phyloP scores from a whole-genome alignment of 2,113 vertebrate genomes.

The Ariopsis seemanni region DNA sequence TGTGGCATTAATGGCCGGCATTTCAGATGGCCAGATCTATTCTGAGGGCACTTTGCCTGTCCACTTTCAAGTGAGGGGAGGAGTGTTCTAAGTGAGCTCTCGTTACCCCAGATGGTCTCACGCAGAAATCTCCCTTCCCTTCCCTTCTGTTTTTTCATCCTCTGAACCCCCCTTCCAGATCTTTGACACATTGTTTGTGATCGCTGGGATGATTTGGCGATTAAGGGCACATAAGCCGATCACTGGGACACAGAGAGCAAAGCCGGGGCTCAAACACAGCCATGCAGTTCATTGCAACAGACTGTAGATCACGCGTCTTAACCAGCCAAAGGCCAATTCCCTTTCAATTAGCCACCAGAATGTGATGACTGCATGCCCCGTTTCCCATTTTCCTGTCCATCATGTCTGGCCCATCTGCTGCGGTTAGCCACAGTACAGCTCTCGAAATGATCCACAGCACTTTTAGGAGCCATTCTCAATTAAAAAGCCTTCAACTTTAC shows the following conservation, averaged over 20 bases:
- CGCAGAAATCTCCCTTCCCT: neutral
- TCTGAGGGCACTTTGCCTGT: constrained; percentile 36
- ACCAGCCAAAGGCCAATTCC: constrained; percentile 66
- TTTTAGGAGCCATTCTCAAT: constrained; percentile 19
- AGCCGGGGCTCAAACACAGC: constrained; percentile 19
- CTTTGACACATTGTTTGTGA: constrained; percentile 62
- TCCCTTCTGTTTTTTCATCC: neutral
- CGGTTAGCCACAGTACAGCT: constrained; percentile 37
- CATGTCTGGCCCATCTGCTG: constrained; percentile 63
- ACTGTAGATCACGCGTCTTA: constrained; percentile 66
- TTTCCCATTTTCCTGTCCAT: constrained; percentile 53
- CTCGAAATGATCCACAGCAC: constrained; percentile 25
- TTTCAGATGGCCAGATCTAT: constrained; percentile 39
- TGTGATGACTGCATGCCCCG: constrained; percentile 65
- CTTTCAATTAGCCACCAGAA: constrained; percentile 73
- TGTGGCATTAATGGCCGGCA: constrained; percentile 30
- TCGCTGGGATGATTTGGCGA: constrained; percentile 57
- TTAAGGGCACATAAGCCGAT: constrained; percentile 64
- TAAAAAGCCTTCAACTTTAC: neutral
- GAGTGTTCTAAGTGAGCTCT: constrained; percentile 13
- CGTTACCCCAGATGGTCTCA: constrained; percentile 48
- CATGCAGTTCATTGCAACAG: constrained; percentile 51
- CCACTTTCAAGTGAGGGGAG: constrained; percentile 14
- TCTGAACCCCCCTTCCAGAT: constrained; percentile 30
- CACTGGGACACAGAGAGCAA: constrained; percentile 53